phyloP scores from a whole-genome alignment of 2,113 vertebrate genomes.

The Ailuropoda melanoleuca region DNA sequence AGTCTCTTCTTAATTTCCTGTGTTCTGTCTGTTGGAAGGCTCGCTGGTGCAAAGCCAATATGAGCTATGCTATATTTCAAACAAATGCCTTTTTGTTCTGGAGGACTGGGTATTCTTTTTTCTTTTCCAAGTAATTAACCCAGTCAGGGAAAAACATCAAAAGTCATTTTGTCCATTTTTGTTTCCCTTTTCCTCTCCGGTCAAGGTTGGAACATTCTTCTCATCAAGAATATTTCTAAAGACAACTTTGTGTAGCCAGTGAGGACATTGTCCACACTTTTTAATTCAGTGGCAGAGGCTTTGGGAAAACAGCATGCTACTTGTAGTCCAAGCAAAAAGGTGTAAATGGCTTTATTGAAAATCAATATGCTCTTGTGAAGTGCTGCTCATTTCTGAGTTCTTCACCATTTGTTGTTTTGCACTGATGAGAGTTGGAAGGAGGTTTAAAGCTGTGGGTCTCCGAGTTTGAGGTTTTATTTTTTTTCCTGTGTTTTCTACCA shows the following conservation, averaged over 20 bases:
- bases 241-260: background rate
- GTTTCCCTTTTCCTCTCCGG: slow-evolving; percentile 48
- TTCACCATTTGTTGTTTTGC: slow-evolving; percentile 55
- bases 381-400: slow-evolving; percentile 69
- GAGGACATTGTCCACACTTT: slow-evolving; percentile 66
- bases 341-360: slow-evolving; percentile 84
- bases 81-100: slow-evolving; percentile 70
- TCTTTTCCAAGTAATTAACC: slow-evolving; percentile 71
- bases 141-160: slow-evolving; percentile 65
- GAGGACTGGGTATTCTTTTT: slow-evolving; percentile 72
- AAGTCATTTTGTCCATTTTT: slow-evolving; percentile 53
- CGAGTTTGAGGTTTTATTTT: background rate
- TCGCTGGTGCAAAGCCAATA: slow-evolving; percentile 73
- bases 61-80: slow-evolving; percentile 76
- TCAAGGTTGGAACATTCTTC: slow-evolving; percentile 31
- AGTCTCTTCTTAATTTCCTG: slow-evolving; percentile 81
- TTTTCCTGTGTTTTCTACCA: slow-evolving; percentile 7
- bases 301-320: slow-evolving; percentile 61
- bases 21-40: slow-evolving; percentile 55
- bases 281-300: slow-evolving; percentile 70
- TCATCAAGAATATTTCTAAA: slow-evolving; percentile 50
- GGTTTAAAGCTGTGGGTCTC: slow-evolving; percentile 39
- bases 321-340: slow-evolving; percentile 70
- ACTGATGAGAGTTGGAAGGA: slow-evolving; percentile 2
- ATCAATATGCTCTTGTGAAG: slow-evolving; percentile 81